Conservation (phyloP, 2,797 vertebrate species). For the Tokudaia tokunoshimensis region DNA sequence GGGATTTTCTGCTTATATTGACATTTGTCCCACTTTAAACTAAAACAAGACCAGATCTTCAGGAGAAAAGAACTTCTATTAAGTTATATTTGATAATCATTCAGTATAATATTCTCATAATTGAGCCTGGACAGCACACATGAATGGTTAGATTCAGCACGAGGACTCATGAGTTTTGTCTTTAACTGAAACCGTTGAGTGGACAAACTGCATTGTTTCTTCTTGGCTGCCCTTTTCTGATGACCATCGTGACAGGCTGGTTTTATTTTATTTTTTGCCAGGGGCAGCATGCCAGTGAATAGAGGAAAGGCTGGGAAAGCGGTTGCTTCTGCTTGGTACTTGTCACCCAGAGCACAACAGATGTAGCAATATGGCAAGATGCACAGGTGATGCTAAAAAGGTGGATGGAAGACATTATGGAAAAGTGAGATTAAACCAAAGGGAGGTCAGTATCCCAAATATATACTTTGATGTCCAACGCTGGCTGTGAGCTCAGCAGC, state of each 20-base stretch:
- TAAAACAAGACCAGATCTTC: background rate
- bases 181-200: background rate
- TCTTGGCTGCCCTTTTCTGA: background rate
- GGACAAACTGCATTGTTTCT: background rate
- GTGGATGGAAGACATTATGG: background rate
- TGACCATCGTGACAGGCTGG: background rate
- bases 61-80: background rate
- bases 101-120: background rate
- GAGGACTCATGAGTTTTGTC: background rate
- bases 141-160: background rate
- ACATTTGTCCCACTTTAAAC: background rate
- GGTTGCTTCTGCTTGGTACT: background rate
- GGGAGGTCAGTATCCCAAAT: background rate
- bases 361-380: background rate
- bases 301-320: background rate
- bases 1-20: background rate
- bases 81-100: background rate
- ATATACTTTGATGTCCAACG: background rate
- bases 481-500: conserved; percentile 34
- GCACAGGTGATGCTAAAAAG: background rate
- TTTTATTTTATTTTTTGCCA: background rate
- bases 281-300: background rate
- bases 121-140: background rate
- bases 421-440: background rate
- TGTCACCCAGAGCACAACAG: background rate